These are phyloP conservation scores for Acanthosepion lycidas DNA, from an alignment of 2,888 invertebrate species.

Conservation along the genomic window DNA sequence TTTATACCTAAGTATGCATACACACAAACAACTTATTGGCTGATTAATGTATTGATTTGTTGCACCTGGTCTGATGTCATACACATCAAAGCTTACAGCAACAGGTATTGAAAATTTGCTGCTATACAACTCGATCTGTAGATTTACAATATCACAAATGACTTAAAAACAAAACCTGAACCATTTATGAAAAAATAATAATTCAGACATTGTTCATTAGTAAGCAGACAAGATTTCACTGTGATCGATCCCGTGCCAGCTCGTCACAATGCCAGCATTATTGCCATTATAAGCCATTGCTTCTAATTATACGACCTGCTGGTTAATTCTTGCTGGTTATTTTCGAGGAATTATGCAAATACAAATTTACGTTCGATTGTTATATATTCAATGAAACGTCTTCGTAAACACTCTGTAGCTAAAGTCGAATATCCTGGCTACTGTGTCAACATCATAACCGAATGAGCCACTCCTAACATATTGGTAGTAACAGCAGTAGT, in stretches of 20 bases:
- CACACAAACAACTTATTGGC: neutral
- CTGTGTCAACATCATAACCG: neutral
- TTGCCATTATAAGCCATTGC: neutral
- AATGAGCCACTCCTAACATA: neutral
- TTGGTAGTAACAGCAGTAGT: neutral
- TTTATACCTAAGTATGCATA: neutral
- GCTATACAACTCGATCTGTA: neutral
- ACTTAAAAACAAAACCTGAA: too few relatives aligned
- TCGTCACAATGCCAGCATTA: neutral
- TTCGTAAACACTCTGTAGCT: neutral
- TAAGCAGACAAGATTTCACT: neutral
- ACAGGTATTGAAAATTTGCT: neutral
- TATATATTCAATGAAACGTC: neutral
- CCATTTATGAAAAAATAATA: too few relatives aligned
- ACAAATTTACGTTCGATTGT: neutral
- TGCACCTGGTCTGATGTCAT: neutral
- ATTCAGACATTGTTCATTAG: too few relatives aligned
- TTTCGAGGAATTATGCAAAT: neutral
- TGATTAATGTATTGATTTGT: neutral
- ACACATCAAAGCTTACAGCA: neutral
- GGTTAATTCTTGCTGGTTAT: neutral
- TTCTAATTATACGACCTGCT: neutral
- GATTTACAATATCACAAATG: too few relatives aligned
- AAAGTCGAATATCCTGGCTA: neutral
- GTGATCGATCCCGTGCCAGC: neutral